Evolutionary conservation across 2,113 vertebrate genomes (phyloP).

Genomic region (Dipodomys stephensi): DNA sequence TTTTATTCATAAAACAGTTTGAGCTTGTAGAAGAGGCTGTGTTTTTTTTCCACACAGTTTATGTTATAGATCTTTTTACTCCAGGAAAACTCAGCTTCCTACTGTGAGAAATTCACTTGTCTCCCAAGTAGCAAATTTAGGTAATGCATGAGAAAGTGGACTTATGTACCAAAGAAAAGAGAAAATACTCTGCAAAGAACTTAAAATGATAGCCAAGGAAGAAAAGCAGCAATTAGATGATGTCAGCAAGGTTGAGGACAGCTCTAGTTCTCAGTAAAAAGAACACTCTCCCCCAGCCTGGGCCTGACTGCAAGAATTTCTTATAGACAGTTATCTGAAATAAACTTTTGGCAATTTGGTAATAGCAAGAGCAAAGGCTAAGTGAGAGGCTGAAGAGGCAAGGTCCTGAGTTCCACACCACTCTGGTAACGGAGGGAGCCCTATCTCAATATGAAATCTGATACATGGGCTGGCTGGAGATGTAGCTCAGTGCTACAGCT

Average conservation of each 20-base stretch:
- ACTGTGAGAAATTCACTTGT: conserved; percentile 67
- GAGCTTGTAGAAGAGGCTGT: conserved; percentile 70
- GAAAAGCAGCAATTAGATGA: neutral
- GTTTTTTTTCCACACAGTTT: conserved; percentile 66
- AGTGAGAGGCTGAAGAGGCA: neutral
- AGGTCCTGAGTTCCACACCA: neutral
- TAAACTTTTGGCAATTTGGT: neutral
- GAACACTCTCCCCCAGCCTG: neutral
- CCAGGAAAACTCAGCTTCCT: conserved; percentile 69
- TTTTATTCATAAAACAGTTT: conserved; percentile 81
- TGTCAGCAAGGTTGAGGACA: neutral
- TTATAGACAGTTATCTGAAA: neutral
- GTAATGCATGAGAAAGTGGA: conserved; percentile 51
- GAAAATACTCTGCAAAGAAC: neutral
- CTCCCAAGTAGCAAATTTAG: conserved; percentile 75
- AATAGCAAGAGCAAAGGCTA: neutral
- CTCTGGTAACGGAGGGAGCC: neutral
- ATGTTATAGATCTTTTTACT: conserved; percentile 73
- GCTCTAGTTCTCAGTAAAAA: neutral
- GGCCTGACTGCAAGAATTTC: neutral
- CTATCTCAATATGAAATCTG: neutral
- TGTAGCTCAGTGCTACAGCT: neutral
- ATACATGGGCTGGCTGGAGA: too few relatives aligned
- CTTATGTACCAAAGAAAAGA: neutral
- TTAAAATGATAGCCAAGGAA: neutral